Evolutionary conservation across 2,113 vertebrate species (phyloP), one percentile per base, ranked within the genome.

Genomic region (Thinocorus orbignyianus): DNA sequence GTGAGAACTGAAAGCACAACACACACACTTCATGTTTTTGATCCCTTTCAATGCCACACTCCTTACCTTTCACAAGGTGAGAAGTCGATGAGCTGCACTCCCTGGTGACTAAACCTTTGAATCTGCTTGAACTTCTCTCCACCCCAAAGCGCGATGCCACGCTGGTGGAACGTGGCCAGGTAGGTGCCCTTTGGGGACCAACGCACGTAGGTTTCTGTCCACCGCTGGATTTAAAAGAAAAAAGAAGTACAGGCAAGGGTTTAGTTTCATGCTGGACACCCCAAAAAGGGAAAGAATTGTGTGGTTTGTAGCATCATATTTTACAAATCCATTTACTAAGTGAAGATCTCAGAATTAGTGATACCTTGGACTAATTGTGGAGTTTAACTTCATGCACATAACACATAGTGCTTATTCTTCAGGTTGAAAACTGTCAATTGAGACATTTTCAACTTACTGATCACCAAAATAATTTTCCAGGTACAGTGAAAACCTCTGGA

Each of bases 91-190:
- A 99, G 99, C 83, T 99, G 99, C 37, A 99, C 99, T 8, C 99
- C 99, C 79, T 98, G 99, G 93, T 99, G 99, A 93, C 99, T 99
- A 95, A 99, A 99, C 78, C 99, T 98, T 96, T 99, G 99, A 54
- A 99, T 99, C 97, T 99, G 99, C 73, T 99, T 99, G 98, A 99
- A 99, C 65, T 99, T 99, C 98, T 99, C 99, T n/a, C 99, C 99
- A 10, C 99, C 99, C 99, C 99, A 99, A 52, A 99, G 97, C 0
- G 99, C 99, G 3, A 99, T 99, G 92, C 99, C 99, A 55, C 99
- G 98, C 91, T 99, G 99, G 82, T 99, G 99, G 90, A 99, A 99
- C 0, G 99, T 99, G 17, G 99, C 99, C 95, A 99, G 92, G 97
- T 99, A 99, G 52, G 99, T 99, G 19, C 99, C 99, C 97, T 98